Conservation (phyloP, 2,113 vertebrate species). For the Brachyistius frenatus region DNA sequence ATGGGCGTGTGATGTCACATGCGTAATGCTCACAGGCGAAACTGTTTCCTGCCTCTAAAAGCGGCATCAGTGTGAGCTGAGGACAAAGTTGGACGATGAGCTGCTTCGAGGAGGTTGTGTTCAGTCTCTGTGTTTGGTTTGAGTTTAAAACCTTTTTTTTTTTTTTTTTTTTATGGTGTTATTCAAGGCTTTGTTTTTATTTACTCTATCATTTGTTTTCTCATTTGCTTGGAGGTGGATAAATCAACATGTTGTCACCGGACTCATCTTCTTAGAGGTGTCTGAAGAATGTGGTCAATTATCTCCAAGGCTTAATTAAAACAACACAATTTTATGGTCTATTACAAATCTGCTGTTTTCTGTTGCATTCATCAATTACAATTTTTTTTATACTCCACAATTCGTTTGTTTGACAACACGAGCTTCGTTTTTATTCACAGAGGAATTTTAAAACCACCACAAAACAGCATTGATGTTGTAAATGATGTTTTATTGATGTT, state of each 20-base stretch:
- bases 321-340: neutral
- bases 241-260: slow-evolving; percentile 27
- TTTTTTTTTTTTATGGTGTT: neutral
- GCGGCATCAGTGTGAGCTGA: slow-evolving; percentile 37
- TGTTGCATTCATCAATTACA: neutral
- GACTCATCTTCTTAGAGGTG: neutral
- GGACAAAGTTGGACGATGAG: slow-evolving; percentile 9
- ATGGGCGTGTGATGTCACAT: slow-evolving; percentile 79
- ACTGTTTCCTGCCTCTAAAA: slow-evolving; percentile 69
- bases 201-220: neutral
- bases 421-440: neutral
- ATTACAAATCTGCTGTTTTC: neutral
- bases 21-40: slow-evolving; percentile 26
- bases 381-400: neutral
- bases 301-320: neutral
- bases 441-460: neutral
- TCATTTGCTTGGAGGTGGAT: neutral
- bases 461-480: neutral
- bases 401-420: neutral
- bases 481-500: neutral
- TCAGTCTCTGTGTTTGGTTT: slow-evolving; percentile 11
- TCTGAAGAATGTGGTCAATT: neutral
- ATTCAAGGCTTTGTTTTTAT: too few relatives aligned
- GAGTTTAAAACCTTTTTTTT: neutral
- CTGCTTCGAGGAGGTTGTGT: slow-evolving; percentile 26